phyloP scores from a whole-genome alignment of 2,888 invertebrate species.

The Pammene fasciana region DNA sequence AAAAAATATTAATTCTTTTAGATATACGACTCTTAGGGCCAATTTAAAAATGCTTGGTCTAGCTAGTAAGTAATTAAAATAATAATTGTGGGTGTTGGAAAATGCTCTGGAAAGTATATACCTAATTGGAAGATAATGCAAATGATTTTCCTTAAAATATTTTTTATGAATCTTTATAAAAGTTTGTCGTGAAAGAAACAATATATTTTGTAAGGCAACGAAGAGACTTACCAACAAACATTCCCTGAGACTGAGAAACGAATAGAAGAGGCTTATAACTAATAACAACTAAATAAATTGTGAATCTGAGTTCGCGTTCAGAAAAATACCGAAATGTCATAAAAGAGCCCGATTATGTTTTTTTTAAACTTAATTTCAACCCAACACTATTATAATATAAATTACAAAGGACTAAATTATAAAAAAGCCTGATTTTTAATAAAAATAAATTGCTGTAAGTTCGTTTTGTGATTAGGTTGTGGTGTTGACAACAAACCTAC shows the following conservation, averaged over 20 bases:
- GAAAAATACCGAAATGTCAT: background rate
- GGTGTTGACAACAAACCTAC: no score
- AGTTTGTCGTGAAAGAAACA: conserved; percentile 68
- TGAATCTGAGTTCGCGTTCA: conserved; percentile 33
- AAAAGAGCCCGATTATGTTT: no score
- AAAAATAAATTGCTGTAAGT: no score
- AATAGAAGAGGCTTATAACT: conserved; percentile 76
- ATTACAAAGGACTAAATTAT: no score
- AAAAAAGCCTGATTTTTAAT: no score
- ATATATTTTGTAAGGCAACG: conserved; percentile 80
- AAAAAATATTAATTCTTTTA: conserved; percentile 27
- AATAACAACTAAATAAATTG: conserved; percentile 61
- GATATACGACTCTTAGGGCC: conserved; percentile 51
- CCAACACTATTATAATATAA: no score
- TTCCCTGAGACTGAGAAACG: conserved; percentile 81
- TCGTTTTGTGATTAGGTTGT: no score
- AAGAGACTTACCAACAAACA: conserved; percentile 82
- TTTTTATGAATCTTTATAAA: conserved; percentile 74
- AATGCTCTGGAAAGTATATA: conserved; percentile 52
- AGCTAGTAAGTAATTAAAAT: conserved; percentile 61
- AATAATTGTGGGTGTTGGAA: conserved; percentile 52
- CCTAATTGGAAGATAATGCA: conserved; percentile 54
- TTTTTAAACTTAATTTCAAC: no score
- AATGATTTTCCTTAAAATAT: conserved; percentile 71
- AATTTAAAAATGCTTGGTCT: conserved; percentile 70